phyloP scores from a whole-genome alignment of 2,888 invertebrate species.

The Ophion costatus region DNA sequence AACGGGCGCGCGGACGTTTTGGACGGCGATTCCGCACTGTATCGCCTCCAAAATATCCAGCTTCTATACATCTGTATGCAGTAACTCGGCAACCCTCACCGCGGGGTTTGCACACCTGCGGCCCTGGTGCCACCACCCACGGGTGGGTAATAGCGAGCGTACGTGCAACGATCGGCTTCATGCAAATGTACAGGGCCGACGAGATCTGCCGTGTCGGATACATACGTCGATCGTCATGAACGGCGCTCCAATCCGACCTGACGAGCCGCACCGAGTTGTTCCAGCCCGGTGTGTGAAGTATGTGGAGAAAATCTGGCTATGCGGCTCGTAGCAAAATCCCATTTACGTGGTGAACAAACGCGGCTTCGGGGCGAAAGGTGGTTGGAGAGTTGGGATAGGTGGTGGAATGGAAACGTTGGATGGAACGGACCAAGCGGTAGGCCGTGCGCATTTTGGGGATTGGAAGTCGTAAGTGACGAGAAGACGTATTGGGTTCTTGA shows the following conservation, averaged over 20 bases:
- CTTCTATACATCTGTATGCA: constrained; percentile 3
- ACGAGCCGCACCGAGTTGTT: neutral
- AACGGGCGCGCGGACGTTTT: constrained; percentile 23
- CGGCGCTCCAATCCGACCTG: constrained; percentile 4
- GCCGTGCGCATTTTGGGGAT: neutral
- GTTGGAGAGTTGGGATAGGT: neutral
- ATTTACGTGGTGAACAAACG: neutral
- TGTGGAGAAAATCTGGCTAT: neutral
- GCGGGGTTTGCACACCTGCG: constrained; percentile 53
- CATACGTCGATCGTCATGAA: neutral
- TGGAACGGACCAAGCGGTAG: neutral
- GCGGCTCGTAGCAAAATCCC: neutral
- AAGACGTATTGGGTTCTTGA: neutral
- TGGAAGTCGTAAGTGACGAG: neutral
- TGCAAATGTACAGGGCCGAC: constrained; percentile 39
- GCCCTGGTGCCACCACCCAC: constrained; percentile 3
- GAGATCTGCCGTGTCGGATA: constrained; percentile 31
- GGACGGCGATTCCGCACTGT: constrained; percentile 54
- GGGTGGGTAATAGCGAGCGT: constrained; percentile 48
- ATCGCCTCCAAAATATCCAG: constrained; percentile 38
- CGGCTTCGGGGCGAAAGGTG: neutral
- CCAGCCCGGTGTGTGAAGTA: neutral
- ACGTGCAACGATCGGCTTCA: constrained; percentile 43
- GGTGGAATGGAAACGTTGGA: neutral
- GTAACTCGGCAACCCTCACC: neutral